phyloP scores from a whole-genome alignment of 2,113 vertebrate species.

The Otocyon megalotis region DNA sequence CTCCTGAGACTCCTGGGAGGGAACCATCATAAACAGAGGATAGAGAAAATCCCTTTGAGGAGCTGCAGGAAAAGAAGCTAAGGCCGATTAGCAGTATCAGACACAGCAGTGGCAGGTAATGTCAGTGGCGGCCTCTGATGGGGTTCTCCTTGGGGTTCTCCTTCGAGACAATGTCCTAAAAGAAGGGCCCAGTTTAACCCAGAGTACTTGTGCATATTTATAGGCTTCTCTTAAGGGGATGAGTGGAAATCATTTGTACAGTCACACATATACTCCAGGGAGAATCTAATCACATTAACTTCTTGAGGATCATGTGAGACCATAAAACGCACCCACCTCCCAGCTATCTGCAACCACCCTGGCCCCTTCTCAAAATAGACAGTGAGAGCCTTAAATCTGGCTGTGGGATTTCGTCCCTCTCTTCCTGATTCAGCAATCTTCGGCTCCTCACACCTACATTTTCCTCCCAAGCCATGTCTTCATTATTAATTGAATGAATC shows the following conservation, averaged over 20 bases:
- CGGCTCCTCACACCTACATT: background rate
- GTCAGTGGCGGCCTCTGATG: background rate
- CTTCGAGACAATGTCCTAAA: background rate
- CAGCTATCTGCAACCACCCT: background rate
- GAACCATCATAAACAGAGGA: background rate
- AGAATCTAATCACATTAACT: background rate
- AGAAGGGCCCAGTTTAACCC: background rate
- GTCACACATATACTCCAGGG: background rate
- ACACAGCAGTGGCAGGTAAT: background rate
- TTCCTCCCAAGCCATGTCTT: background rate
- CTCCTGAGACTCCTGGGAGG: background rate
- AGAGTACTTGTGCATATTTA: background rate
- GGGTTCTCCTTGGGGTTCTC: background rate
- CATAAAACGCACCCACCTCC: background rate
- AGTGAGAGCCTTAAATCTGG: background rate
- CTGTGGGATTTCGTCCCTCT: background rate
- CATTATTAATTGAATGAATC: background rate
- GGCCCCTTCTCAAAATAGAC: background rate
- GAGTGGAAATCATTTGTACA: slow-evolving; percentile 1
- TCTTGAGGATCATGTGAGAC: background rate
- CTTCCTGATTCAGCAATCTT: background rate
- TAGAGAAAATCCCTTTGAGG: background rate
- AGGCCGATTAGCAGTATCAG: background rate
- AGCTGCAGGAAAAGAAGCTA: background rate
- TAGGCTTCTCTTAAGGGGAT: background rate